Conservation (phyloP, 2,888 invertebrate genomes). For the Zeuzera pyrina region DNA sequence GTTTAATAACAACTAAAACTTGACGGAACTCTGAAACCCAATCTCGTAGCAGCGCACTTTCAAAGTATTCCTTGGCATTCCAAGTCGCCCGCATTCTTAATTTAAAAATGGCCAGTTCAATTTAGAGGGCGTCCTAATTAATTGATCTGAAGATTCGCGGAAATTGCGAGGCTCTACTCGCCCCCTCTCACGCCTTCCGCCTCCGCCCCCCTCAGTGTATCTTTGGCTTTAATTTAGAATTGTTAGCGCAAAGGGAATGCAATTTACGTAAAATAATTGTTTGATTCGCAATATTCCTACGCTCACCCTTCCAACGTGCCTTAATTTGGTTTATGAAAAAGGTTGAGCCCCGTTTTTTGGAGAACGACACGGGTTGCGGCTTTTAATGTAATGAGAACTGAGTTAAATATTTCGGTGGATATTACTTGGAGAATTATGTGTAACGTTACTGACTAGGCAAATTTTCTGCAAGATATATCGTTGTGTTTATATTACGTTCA, state of each 20-base stretch:
- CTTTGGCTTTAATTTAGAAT: constrained; percentile 69
- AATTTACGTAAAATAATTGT: constrained; percentile 71
- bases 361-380: constrained; percentile 16
- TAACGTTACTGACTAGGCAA: no score
- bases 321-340: constrained; percentile 45
- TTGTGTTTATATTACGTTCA: no score
- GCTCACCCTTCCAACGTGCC: constrained; percentile 29
- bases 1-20: no score
- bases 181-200: constrained; percentile 14
- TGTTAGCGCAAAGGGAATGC: constrained; percentile 68
- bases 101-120: constrained; percentile 49
- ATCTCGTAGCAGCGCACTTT: constrained; percentile 8
- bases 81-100: constrained; percentile 19
- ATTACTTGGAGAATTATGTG: no score
- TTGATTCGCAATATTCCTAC: constrained; percentile 58
- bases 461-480: no score
- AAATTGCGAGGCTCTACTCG: constrained; percentile 41
- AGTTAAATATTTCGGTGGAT: constrained; percentile 16
- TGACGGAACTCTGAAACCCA: constrained; percentile 8
- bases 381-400: constrained; percentile 24
- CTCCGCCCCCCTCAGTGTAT: constrained; percentile 40
- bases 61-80: constrained; percentile 16
- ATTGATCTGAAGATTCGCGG: constrained; percentile 66
- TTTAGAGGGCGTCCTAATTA: constrained; percentile 62
- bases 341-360: constrained; percentile 15